These are phyloP conservation scores for Heliconius hewitsoni DNA, from an alignment of 1,140 invertebrate genomes.

Conservation along the genomic window DNA sequence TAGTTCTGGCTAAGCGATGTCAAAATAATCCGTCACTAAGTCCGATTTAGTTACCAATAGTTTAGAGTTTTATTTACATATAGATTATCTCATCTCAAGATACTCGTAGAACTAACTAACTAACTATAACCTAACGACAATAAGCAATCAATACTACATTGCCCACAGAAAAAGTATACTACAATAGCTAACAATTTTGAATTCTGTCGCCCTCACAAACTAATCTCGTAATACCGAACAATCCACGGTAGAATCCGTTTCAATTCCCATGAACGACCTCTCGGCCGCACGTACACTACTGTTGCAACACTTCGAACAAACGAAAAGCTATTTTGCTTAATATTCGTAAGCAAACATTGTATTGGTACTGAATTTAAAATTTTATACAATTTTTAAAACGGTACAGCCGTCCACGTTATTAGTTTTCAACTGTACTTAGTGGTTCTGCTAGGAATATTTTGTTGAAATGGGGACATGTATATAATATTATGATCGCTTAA, in stretches of 20 bases:
- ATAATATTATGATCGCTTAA: neutral
- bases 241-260: constrained; percentile 48
- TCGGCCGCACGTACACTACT: constrained; percentile 30
- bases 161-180: neutral
- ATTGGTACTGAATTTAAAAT: constrained; percentile 23
- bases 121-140: neutral
- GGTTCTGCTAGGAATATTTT: neutral
- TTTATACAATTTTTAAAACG: constrained; percentile 27
- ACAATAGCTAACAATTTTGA: constrained; percentile 12
- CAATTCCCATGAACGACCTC: constrained; percentile 49
- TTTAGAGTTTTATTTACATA: too few species aligned
- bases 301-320: constrained; percentile 39
- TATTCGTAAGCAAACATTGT: constrained; percentile 31
- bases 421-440: neutral
- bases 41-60: too few species aligned
- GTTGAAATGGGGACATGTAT: neutral
- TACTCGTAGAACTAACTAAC: too few species aligned
- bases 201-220: constrained; percentile 24
- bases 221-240: constrained; percentile 42
- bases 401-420: neutral
- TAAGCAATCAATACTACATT: neutral
- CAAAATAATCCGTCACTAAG: too few species aligned
- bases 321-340: constrained; percentile 50
- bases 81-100: too few species aligned
- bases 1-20: too few species aligned